Percentiles rank a stretch among this genome's conserved stretches.
Evolutionary conservation across 1,140 invertebrate genomes (phyloP).

Genomic region (Aphaenogaster floridana): DNA sequence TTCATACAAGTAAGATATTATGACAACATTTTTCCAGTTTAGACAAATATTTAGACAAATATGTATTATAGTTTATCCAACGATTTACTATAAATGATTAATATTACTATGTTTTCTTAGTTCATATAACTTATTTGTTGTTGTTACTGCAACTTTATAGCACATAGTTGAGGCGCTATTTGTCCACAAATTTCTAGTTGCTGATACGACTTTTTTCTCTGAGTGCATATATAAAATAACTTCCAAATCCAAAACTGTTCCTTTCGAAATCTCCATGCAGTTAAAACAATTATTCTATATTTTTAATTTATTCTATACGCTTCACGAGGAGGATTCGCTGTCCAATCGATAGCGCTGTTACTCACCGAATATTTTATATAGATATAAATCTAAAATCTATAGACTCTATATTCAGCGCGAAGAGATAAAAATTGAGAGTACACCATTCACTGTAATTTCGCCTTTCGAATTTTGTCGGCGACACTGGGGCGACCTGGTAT

Average conservation of each 20-base stretch:
- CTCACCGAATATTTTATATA: neutral
- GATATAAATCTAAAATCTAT: slow-evolving; percentile 4
- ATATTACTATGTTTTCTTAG: no score
- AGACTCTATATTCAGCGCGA: neutral
- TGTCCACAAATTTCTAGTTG: no score
- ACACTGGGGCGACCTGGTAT: neutral
- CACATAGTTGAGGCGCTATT: no score
- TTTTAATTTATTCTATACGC: no score
- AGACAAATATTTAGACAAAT: no score
- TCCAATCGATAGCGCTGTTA: neutral
- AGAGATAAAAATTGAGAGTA: neutral
- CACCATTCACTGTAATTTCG: neutral
- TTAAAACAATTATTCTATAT: slow-evolving; percentile 11
- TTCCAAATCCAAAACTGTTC: neutral
- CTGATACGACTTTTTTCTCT: no score
- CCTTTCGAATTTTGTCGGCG: neutral
- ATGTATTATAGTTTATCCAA: no score
- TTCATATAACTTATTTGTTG: no score
- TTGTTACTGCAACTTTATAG: no score
- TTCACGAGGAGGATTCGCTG: neutral
- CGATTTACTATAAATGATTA: no score
- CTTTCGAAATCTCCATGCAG: neutral
- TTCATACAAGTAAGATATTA: no score
- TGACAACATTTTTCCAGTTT: no score
- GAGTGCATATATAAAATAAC: neutral